A percentile compares a stretch with the other conserved stretches of the same genome.
Conservation (phyloP, 2,888 invertebrate genomes). For the Drosophila flavopinicola region DNA sequence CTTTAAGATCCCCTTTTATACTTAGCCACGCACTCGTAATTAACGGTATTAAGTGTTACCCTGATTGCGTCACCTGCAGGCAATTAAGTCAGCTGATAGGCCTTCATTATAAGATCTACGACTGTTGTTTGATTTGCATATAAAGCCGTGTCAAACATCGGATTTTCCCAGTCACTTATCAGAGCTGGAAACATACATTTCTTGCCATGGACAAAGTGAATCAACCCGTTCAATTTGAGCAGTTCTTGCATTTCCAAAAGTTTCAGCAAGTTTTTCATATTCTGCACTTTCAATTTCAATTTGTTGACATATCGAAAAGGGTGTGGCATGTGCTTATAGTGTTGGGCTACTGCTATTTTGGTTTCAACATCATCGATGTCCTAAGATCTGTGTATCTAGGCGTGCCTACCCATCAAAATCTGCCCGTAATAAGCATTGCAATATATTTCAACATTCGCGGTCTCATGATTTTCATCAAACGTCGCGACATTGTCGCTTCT, state of each 20-base stretch:
- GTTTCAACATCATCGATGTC: conserved; percentile 31
- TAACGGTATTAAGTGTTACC: background rate
- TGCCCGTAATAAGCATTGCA: conserved; percentile 10
- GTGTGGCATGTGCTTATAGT: conserved; percentile 8
- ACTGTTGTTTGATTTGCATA: conserved; percentile 18
- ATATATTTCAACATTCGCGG: conserved; percentile 42
- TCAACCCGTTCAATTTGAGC: conserved; percentile 45
- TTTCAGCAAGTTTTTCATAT: conserved; percentile 18
- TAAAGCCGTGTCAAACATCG: background rate
- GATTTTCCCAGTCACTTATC: conserved; percentile 4
- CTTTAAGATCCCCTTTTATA: background rate
- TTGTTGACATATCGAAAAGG: conserved; percentile 20
- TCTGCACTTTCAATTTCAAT: conserved; percentile 38
- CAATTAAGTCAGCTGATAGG: conserved; percentile 20
- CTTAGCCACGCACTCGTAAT: too few relatives aligned
- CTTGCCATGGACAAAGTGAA: conserved; percentile 7
- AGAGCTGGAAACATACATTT: background rate
- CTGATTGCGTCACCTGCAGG: conserved; percentile 8
- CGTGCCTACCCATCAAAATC: conserved; percentile 10
- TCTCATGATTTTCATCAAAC: conserved; percentile 41
- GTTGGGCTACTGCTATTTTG: conserved; percentile 6
- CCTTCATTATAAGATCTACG: conserved; percentile 26
- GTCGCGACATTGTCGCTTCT: conserved; percentile 32
- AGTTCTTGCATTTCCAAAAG: conserved; percentile 32
- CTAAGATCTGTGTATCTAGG: background rate